Evolutionary conservation across 2,797 vertebrate genomes (phyloP).

Genomic region (Hippoglossus hippoglossus): DNA sequence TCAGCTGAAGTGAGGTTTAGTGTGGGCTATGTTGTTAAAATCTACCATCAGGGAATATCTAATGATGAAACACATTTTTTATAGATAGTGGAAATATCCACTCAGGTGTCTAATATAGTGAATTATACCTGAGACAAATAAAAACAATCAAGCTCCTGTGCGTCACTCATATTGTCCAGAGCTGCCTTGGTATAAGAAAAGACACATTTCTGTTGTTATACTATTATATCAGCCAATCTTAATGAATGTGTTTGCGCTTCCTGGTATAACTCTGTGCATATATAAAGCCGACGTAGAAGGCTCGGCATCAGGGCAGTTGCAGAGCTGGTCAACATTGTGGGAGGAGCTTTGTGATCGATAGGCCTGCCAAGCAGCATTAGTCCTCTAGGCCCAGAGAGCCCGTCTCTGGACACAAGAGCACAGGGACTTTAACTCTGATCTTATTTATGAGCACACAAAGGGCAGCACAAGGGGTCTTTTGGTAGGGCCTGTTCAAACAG

Average conservation of each 20-base stretch:
- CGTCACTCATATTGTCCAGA: neutral
- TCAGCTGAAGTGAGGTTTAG: neutral
- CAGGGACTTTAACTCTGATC: slow-evolving; percentile 85
- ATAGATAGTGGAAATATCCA: neutral
- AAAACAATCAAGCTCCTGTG: neutral
- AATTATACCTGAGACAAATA: neutral
- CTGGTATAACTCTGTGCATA: slow-evolving; percentile 8
- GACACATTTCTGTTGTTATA: neutral
- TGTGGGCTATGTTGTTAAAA: neutral
- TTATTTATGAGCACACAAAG: slow-evolving; percentile 87
- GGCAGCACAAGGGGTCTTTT: slow-evolving; percentile 79
- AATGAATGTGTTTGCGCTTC: neutral
- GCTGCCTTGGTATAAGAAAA: neutral
- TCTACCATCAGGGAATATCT: neutral
- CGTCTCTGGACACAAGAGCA: slow-evolving; percentile 79
- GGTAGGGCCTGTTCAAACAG: slow-evolving; percentile 84
- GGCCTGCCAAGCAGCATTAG: slow-evolving; percentile 83
- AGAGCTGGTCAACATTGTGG: slow-evolving; percentile 44
- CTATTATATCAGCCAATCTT: neutral
- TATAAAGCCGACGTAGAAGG: slow-evolving; percentile 4
- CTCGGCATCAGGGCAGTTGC: slow-evolving; percentile 30
- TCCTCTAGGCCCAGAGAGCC: slow-evolving; percentile 71
- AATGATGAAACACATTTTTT: neutral
- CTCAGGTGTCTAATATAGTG: neutral
- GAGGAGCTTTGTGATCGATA: slow-evolving; percentile 78